Base-by-base conservation (phyloP, 1,140 invertebrate genomes). In the Sitophilus oryzae region DNA sequence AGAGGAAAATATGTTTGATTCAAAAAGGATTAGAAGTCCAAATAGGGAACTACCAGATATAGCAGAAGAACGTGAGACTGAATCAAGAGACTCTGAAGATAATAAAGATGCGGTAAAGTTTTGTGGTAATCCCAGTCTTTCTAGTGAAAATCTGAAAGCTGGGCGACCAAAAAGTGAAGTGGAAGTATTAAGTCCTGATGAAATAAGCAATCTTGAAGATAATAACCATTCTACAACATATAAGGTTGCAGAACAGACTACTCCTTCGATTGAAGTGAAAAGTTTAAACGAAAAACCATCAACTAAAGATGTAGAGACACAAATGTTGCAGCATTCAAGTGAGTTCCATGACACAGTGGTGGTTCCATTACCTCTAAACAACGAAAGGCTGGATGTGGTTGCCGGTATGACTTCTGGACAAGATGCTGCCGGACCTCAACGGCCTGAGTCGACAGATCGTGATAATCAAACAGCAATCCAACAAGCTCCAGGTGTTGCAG, bases 401-500 rank as follows among this genome's bases (percentile, higher is more conserved):
- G 11, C 5, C 5, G 25, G 25, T 6, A 30, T 11, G 25, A 11
- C 5, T 11, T 2, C 10, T 15, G 21, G 15, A 19, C n/a, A 38
- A 52, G 22, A 9, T 8, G 8, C 18, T 2, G 15, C 8, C 21
- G 18, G 16, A 3, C 15, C 4, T n/a, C 21, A 16, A 16, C 2
- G 8, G 25, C 10, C 22, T 9, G 25, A 51, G 20, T 34, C 22
- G 15, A 21, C 43, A 34, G 54, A 56, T 23, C 44, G 47, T 45
- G 54, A 37, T 45, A 56, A 51, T 36, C 54, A 56, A 56, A 56
- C 53, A 22, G 18, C 48, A 47, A 11, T 52, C 8, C 36, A 30
- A 18, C 50, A 54, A 25, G 38, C 44, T 52, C 63, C 69, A 71
- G 69, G 69, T 71, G n/a, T n/a, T n/a, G 25, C 11, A 5, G 25